Conservation (phyloP, 2,888 invertebrate species). For the Torymus tubicola region DNA sequence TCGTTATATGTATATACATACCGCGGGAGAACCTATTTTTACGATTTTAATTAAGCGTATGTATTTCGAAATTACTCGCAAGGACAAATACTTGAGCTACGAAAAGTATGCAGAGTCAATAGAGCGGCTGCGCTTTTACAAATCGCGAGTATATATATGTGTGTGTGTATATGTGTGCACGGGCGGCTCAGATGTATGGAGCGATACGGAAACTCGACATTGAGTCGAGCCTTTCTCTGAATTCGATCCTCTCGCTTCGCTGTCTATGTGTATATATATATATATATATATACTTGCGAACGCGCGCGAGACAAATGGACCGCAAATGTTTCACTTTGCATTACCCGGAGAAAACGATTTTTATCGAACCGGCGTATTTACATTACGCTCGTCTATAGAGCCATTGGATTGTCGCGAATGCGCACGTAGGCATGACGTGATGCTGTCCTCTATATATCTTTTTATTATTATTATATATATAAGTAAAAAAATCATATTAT, state of each 20-base stretch:
- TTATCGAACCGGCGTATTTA: conserved; percentile 23
- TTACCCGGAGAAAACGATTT: conserved; percentile 36
- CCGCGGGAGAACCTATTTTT: too few relatives aligned
- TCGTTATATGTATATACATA: too few relatives aligned
- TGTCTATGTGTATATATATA: too few relatives aligned
- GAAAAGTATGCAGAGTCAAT: not conserved
- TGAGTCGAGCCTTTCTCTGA: conserved; percentile 30
- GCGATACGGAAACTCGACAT: not conserved
- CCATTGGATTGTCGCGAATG: not conserved
- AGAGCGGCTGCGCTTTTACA: conserved; percentile 6
- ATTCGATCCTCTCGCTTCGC: conserved; percentile 14
- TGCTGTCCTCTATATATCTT: too few relatives aligned
- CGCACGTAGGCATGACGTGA: not conserved
- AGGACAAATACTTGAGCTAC: not conserved
- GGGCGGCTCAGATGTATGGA: too few relatives aligned
- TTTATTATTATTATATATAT: too few relatives aligned
- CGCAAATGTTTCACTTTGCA: conserved; percentile 34
- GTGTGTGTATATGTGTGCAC: too few relatives aligned
- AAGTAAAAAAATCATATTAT: too few relatives aligned
- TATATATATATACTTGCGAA: too few relatives aligned
- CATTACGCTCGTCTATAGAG: conserved; percentile 17
- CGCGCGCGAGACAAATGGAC: conserved; percentile 36
- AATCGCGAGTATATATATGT: too few relatives aligned
- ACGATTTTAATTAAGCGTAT: not conserved
- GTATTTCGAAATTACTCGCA: not conserved